Base-by-base conservation (phyloP, 2,113 vertebrate genomes). In the Oncorhynchus kisutch region DNA sequence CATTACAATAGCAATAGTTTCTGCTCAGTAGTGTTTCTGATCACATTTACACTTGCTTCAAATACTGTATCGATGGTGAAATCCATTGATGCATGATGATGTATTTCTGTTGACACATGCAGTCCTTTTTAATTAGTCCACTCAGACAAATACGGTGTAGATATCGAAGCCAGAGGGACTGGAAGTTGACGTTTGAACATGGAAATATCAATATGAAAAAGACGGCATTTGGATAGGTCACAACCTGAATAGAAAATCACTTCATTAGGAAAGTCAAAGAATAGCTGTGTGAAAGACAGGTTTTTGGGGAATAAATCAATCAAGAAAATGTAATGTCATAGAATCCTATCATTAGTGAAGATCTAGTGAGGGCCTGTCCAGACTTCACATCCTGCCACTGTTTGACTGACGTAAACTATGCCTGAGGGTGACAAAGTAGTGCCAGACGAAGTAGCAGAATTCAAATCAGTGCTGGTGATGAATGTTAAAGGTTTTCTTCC, bases 151-250 rank as follows among this genome's bases (percentile, higher is more conserved):
- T 82, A 87, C 67, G 67, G 76, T 81, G 82, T 84, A 81, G 71
- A 65, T 75, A 74, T 78, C 62, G 73, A 71, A 77, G 54, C 64
- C 16, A 29, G 64, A 81, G 78, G 78, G 59, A 85, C n/a, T 64
- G 59, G 73, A 77, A 67, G 88, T 62, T 81, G 87, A 82, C 68
- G 78, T 90, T 88, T 89, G 78, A 91, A 90, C 86, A 93, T 92
- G 91, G 86, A 91, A 91, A 93, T 92, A 87, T 91, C 91, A 91
- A 88, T 92, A 92, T 68, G 59, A 77, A 79, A 84, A 89, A 91
- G 83, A 79, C 91, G 89, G 76, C 90, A 90, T 94, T 92, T 91
- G 78, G 80, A 87, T 78, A 75, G 74, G 83, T 81, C 82, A 79
- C 77, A 76, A 85, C 69, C 73, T 81, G 91, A 91, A 88, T 88